These are phyloP conservation scores for Ormyrus thymus DNA, from an alignment of 2,888 invertebrate genomes.

Conservation along the genomic window DNA sequence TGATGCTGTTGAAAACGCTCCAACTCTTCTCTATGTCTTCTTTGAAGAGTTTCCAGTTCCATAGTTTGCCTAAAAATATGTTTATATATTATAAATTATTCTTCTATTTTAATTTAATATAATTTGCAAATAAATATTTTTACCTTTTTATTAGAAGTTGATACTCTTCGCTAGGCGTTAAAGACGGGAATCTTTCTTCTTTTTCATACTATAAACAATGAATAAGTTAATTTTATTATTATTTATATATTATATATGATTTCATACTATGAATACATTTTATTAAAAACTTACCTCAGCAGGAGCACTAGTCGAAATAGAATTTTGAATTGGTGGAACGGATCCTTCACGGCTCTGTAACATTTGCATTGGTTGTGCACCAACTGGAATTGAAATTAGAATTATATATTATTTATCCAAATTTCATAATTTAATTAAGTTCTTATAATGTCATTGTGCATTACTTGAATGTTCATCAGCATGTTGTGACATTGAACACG, in stretches of 20 bases:
- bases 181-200: conserved; percentile 66
- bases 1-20: conserved; percentile 73
- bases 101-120: conserved; percentile 8
- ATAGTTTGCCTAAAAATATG: conserved; percentile 71
- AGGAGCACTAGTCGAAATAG: conserved; percentile 56
- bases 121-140: conserved; percentile 7
- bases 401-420: neutral
- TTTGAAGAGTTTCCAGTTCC: conserved; percentile 75
- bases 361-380: conserved; percentile 61
- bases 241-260: neutral
- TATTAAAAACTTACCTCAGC: conserved; percentile 63
- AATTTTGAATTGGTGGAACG: conserved; percentile 65
- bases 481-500: conserved; percentile 18
- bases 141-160: conserved; percentile 73
- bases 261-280: neutral
- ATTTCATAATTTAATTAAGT: neutral
- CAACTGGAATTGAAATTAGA: conserved; percentile 20
- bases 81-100: neutral
- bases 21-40: conserved; percentile 73
- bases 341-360: conserved; percentile 70
- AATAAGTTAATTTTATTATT: conserved; percentile 1
- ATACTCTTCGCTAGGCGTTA: conserved; percentile 73
- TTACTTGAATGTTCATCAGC: conserved; percentile 55
- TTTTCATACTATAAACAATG: conserved; percentile 64
- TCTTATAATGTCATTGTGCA: neutral